Evolutionary conservation across 1,140 invertebrate genomes (phyloP).

Genomic region (Eriosoma lanigerum): DNA sequence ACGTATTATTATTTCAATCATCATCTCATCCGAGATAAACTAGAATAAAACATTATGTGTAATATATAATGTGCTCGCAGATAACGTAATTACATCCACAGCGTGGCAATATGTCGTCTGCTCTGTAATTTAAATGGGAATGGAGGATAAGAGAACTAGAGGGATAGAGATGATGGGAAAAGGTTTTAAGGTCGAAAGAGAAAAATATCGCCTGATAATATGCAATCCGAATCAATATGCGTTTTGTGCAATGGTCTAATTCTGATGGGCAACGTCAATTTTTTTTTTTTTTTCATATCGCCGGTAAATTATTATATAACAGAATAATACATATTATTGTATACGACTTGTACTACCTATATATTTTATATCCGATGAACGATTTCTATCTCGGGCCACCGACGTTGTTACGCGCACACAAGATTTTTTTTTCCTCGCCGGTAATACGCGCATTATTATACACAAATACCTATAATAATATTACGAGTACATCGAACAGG

Average conservation of each 20-base stretch:
- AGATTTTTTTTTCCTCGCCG: slow-evolving; percentile 28
- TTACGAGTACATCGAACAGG: slow-evolving; percentile 11
- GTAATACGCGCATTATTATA: slow-evolving; percentile 27
- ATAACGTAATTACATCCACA: not conserved
- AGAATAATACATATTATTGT: not conserved
- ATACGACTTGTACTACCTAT: not conserved
- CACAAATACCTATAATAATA: not conserved
- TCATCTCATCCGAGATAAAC: not conserved
- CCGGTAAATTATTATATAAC: slow-evolving; percentile 13
- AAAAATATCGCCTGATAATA: slow-evolving; percentile 23
- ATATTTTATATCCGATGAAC: slow-evolving; percentile 14
- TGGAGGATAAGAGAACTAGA: not conserved
- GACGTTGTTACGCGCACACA: slow-evolving; percentile 43
- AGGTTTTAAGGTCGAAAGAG: not conserved
- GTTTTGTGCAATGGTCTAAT: slow-evolving; percentile 14
- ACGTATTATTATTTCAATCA: not conserved
- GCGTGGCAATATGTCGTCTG: not conserved
- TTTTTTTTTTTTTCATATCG: not conserved
- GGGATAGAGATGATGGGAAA: too few relatives aligned
- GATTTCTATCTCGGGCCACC: slow-evolving; percentile 48
- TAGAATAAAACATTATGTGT: not conserved
- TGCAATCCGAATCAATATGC: not conserved
- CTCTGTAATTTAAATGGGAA: not conserved
- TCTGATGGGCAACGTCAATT: slow-evolving; percentile 31
- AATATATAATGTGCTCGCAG: not conserved